Conservation (phyloP, 2,888 invertebrate species). For the Sphecodes monilicornis region DNA sequence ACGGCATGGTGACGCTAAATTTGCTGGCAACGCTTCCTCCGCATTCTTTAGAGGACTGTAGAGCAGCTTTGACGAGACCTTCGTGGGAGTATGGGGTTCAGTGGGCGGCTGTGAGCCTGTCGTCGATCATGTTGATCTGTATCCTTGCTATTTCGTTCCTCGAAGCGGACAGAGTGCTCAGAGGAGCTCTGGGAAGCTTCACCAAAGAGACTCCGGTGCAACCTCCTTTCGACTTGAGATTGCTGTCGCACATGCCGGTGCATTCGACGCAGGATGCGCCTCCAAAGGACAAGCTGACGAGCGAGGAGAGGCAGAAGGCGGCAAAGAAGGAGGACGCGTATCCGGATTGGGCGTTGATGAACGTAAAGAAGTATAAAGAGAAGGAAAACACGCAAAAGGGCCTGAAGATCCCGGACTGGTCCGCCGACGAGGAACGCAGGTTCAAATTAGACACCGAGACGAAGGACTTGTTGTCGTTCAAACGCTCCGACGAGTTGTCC, state of each 20-base stretch:
- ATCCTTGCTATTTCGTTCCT: slow-evolving; percentile 89
- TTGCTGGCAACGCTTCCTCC: slow-evolving; percentile 86
- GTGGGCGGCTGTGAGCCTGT: slow-evolving; percentile 87
- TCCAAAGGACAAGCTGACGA: slow-evolving; percentile 70
- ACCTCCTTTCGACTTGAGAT: slow-evolving; percentile 88
- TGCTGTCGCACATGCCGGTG: slow-evolving; percentile 82
- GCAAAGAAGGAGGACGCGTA: slow-evolving; percentile 75
- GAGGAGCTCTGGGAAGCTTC: slow-evolving; percentile 85
- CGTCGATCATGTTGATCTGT: slow-evolving; percentile 88
- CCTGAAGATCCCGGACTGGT: slow-evolving; percentile 80
- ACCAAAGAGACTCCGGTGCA: slow-evolving; percentile 86
- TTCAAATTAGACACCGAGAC: slow-evolving; percentile 78
- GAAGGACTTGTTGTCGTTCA: slow-evolving; percentile 74
- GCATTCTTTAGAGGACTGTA: slow-evolving; percentile 89
- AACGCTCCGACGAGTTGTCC: slow-evolving; percentile 67
- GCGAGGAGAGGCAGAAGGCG: slow-evolving; percentile 66
- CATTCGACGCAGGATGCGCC: slow-evolving; percentile 79
- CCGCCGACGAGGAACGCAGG: slow-evolving; percentile 79
- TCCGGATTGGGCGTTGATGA: slow-evolving; percentile 79
- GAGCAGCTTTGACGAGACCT: slow-evolving; percentile 89
- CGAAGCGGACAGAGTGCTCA: slow-evolving; percentile 90
- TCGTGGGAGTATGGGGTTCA: slow-evolving; percentile 91
- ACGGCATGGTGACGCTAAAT: slow-evolving; percentile 77
- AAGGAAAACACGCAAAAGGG: slow-evolving; percentile 73
- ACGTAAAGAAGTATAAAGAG: slow-evolving; percentile 77